A percentile compares a stretch with the other conserved stretches of the same genome.
Evolutionary conservation across 2,113 vertebrate genomes (phyloP).

Genomic region (Piaya cayana): DNA sequence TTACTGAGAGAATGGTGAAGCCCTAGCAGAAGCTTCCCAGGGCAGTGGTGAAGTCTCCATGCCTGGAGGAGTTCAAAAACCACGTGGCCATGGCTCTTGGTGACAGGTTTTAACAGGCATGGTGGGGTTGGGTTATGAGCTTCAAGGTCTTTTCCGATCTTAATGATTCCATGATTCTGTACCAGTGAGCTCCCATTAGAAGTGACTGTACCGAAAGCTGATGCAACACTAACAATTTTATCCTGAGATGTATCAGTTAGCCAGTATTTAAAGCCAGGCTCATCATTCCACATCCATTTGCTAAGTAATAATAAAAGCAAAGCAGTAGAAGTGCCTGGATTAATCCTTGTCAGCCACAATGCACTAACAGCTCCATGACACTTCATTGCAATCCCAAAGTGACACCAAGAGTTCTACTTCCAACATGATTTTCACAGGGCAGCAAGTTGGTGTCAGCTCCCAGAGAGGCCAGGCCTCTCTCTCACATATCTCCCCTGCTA

Average conservation of each 20-base stretch:
- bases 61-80: too few relatives aligned
- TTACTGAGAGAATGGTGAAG: too few relatives aligned
- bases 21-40: too few relatives aligned
- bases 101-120: too few relatives aligned
- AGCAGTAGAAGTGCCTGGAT: background rate
- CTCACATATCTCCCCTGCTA: background rate
- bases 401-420: background rate
- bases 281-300: background rate
- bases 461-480: background rate
- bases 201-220: background rate
- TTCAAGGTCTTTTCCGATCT: too few relatives aligned
- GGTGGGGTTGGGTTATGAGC: too few relatives aligned
- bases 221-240: background rate
- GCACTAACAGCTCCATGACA: background rate
- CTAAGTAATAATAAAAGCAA: background rate
- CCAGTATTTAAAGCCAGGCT: background rate
- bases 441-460: background rate
- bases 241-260: background rate
- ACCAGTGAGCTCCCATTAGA: constrained; percentile 55
- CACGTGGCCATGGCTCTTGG: too few relatives aligned
- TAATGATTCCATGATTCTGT: background rate
- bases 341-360: background rate
- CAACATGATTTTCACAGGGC: background rate
- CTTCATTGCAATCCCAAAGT: background rate
- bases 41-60: too few relatives aligned